Percentiles rank a stretch among this genome's conserved stretches.
phyloP scores from a whole-genome alignment of 2,888 invertebrate genomes.

The Anarsia innoxiella region DNA sequence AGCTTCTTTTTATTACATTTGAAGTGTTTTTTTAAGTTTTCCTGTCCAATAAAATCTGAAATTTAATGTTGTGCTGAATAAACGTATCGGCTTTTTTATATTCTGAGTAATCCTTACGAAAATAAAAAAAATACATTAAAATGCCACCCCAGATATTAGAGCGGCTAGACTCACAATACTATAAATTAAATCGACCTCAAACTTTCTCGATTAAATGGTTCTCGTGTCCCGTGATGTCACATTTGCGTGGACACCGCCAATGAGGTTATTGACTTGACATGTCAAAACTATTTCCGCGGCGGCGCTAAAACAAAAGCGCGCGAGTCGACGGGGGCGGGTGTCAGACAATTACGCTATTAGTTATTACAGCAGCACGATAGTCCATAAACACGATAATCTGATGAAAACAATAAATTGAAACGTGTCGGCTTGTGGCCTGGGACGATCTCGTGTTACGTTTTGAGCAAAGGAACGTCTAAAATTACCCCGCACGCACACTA shows the following conservation, averaged over 20 bases:
- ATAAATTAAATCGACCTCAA: conserved; percentile 69
- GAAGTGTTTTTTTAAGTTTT: no score
- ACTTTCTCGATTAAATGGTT: conserved; percentile 46
- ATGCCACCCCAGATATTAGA: no score
- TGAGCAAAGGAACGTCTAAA: conserved; percentile 75
- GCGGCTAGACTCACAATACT: conserved; percentile 31
- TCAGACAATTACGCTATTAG: conserved; percentile 28
- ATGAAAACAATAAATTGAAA: conserved; percentile 72
- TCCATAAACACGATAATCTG: conserved; percentile 56
- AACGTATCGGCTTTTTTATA: conserved; percentile 16
- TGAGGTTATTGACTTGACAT: conserved; percentile 74
- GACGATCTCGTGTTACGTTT: conserved; percentile 71
- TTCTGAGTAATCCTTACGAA: conserved; percentile 27
- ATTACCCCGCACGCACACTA: conserved; percentile 69
- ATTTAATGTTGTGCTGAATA: no score
- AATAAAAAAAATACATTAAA: conserved; percentile 40
- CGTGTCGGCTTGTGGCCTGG: conserved; percentile 69
- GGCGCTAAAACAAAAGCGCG: conserved; percentile 69
- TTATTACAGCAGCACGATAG: conserved; percentile 31
- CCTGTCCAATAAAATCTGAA: no score
- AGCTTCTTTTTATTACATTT: no score
- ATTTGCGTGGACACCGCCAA: conserved; percentile 58
- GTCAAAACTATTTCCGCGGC: conserved; percentile 69
- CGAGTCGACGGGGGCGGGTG: conserved; percentile 44
- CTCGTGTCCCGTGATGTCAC: conserved; percentile 64